A percentile compares a stretch with the other conserved stretches of the same genome.
Evolutionary conservation across 2,113 vertebrate species (phyloP).

Genomic region (Danio rerio): DNA sequence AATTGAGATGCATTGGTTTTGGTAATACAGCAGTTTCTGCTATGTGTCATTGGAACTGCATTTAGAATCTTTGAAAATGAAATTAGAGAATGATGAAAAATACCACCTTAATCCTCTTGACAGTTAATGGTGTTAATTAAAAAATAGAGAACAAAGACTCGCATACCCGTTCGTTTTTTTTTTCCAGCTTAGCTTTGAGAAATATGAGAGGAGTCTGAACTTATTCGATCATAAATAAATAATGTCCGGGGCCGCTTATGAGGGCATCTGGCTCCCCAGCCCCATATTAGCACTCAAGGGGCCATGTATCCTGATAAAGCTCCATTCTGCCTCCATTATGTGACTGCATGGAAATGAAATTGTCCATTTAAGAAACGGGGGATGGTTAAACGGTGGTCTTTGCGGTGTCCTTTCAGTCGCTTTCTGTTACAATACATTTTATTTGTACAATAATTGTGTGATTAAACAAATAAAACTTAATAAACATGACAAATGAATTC

Average conservation of each 20-base stretch:
- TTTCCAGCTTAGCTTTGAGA: conserved; percentile 63
- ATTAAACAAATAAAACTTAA: conserved; percentile 38
- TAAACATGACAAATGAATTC: background rate
- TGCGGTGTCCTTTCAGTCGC: background rate
- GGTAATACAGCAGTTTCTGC: conserved; percentile 4
- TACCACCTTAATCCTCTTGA: conserved; percentile 62
- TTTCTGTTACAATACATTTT: conserved; percentile 28
- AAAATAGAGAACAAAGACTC: conserved; percentile 63
- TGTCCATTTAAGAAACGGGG: conserved; percentile 38
- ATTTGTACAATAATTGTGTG: conserved; percentile 35
- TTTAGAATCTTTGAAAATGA: conserved; percentile 31
- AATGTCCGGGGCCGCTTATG: conserved; percentile 68
- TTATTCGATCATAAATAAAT: conserved; percentile 76
- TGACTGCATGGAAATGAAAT: conserved; percentile 55
- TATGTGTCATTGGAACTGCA: background rate
- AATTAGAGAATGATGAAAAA: background rate
- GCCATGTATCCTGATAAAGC: conserved; percentile 73
- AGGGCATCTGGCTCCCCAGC: conserved; percentile 69
- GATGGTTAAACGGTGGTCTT: conserved; percentile 26
- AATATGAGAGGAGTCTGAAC: conserved; percentile 67
- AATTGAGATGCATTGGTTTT: background rate
- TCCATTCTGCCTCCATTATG: conserved; percentile 55
- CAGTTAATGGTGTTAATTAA: conserved; percentile 64
- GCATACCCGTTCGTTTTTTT: conserved; percentile 63
- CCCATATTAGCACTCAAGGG: conserved; percentile 65